These are phyloP conservation scores for Rattus rattus DNA, from an alignment of 2,113 vertebrate genomes.

Conservation along the genomic window DNA sequence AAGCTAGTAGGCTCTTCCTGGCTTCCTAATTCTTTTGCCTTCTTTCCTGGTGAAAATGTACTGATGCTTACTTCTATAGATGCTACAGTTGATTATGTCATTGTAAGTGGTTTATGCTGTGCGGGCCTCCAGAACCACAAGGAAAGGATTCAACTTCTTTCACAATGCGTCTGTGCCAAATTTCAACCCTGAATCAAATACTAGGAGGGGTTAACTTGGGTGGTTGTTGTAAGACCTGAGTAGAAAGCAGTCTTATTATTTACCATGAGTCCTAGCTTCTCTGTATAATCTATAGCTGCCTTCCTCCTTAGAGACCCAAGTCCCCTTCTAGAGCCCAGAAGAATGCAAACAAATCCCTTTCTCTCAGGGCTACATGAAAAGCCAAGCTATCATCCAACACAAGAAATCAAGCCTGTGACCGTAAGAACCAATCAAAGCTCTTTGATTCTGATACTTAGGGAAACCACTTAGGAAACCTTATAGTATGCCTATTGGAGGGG, in stretches of 20 bases:
- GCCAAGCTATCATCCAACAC: constrained; percentile 58
- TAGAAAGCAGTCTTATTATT: constrained; percentile 39
- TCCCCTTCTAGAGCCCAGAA: constrained; percentile 49
- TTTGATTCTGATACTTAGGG: constrained; percentile 64
- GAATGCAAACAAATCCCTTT: constrained; percentile 71
- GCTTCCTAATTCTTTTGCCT: constrained; percentile 43
- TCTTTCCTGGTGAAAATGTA: background rate
- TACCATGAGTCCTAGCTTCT: constrained; percentile 15
- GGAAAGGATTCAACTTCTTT: constrained; percentile 49
- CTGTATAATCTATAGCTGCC: constrained; percentile 35
- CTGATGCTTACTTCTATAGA: background rate
- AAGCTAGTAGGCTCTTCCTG: background rate
- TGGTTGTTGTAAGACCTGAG: background rate
- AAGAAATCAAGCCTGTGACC: constrained; percentile 66
- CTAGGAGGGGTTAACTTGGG: background rate
- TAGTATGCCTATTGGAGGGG: constrained; percentile 67
- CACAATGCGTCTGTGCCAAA: background rate
- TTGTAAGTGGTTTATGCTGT: constrained; percentile 51
- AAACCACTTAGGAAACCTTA: constrained; percentile 69
- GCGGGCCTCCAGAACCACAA: background rate
- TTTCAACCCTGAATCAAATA: constrained; percentile 41
- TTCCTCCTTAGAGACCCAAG: constrained; percentile 22
- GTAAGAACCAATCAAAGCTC: constrained; percentile 76
- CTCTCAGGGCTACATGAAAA: constrained; percentile 62
- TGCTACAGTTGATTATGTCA: constrained; percentile 4